A percentile compares a stretch with the other conserved stretches of the same genome.
Evolutionary conservation across 92 coral and sea anemone species (phyloP).

Genomic region (Isaurus tuberculatus): DNA sequence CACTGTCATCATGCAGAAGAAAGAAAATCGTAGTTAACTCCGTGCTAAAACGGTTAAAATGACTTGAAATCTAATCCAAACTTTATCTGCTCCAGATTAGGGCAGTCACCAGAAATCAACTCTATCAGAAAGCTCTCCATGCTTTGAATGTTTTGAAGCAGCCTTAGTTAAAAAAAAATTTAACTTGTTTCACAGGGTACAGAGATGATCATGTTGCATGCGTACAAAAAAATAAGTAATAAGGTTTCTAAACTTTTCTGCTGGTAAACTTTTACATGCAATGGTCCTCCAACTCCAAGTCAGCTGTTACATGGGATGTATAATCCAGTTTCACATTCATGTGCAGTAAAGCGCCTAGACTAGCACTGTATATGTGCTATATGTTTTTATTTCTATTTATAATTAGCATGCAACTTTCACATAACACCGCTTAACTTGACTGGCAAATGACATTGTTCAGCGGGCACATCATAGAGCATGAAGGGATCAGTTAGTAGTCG

Average conservation of each 20-base stretch:
- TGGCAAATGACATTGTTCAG: conserved; percentile 15
- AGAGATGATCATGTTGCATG: too few species aligned
- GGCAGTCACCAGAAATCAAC: conserved; percentile 10
- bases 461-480: conserved; percentile 14
- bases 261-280: neutral
- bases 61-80: neutral
- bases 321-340: neutral
- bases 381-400: conserved; percentile 11
- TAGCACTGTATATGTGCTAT: conserved; percentile 4
- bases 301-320: conserved; percentile 3
- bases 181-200: too few species aligned
- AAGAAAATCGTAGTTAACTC: neutral
- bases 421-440: conserved; percentile 5
- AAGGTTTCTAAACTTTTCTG: neutral
- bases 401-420: neutral
- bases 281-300: neutral
- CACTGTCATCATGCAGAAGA: neutral
- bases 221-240: neutral
- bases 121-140: conserved; percentile 14
- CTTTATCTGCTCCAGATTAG: conserved; percentile 15
- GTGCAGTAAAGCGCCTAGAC: neutral
- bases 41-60: neutral
- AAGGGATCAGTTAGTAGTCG: conserved; percentile 11
- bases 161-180: neutral
- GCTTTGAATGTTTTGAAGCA: conserved; percentile 11